These are phyloP conservation scores for Caenorhabditis panamensis DNA, from an alignment of 2,888 invertebrate genomes.

Conservation along the genomic window DNA sequence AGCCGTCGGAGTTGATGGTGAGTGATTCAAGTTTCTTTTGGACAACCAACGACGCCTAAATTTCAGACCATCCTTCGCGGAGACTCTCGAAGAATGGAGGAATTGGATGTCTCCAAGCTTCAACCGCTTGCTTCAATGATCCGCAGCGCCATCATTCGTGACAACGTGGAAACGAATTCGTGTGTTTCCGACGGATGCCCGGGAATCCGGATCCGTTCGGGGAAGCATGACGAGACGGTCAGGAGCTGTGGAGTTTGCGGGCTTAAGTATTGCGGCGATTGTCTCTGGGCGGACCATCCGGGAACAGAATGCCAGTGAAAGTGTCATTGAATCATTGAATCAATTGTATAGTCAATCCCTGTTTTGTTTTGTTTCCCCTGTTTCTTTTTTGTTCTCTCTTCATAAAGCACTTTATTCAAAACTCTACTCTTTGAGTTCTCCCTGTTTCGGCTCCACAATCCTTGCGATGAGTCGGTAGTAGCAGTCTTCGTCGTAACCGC, in stretches of 20 bases:
- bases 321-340: no score
- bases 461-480: slow-evolving; percentile 29
- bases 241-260: no score
- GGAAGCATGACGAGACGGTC: no score
- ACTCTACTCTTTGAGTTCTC: background rate
- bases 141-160: background rate
- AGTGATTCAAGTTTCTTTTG: background rate
- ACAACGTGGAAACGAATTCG: background rate
- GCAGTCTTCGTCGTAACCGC: slow-evolving; percentile 46
- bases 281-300: no score
- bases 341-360: no score
- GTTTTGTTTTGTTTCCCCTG: background rate
- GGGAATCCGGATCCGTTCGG: background rate
- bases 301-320: no score
- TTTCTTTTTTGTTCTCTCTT: background rate
- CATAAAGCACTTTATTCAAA: background rate
- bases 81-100: background rate
- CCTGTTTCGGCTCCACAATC: slow-evolving; percentile 4
- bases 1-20: background rate
- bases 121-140: background rate
- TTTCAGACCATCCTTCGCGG: background rate
- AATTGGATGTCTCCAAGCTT: background rate
- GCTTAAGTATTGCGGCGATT: no score
- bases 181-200: background rate
- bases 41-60: background rate